phyloP scores from a whole-genome alignment of 2,888 invertebrate species.

The Thymelicus lineola region DNA sequence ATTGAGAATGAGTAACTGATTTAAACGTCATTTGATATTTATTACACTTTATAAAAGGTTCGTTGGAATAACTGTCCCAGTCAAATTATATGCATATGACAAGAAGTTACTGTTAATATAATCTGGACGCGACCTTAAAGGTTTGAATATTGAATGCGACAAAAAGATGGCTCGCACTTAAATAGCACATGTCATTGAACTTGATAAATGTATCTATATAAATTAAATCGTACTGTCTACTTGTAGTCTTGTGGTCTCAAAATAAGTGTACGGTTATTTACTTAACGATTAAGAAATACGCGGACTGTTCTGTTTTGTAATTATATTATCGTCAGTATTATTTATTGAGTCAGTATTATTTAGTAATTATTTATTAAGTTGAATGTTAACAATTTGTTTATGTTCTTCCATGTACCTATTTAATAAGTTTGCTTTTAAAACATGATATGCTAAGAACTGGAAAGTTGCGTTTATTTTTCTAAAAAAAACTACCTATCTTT shows the following conservation, averaged over 20 bases:
- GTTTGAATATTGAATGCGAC: conserved; percentile 62
- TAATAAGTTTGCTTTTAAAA: too few relatives aligned
- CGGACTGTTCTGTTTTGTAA: not conserved
- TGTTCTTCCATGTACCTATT: too few relatives aligned
- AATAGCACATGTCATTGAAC: conserved; percentile 72
- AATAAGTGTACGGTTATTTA: conserved; percentile 12
- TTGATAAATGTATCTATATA: conserved; percentile 45
- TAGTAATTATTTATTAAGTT: too few relatives aligned
- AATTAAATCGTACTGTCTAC: conserved; percentile 17
- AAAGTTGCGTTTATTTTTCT: too few relatives aligned
- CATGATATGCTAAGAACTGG: too few relatives aligned
- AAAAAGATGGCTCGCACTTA: conserved; percentile 60
- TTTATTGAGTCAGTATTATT: too few relatives aligned
- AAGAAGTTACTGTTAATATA: conserved; percentile 45
- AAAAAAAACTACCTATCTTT: too few relatives aligned
- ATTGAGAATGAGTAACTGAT: not conserved
- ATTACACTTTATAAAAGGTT: conserved; percentile 27
- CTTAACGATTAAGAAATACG: conserved; percentile 12
- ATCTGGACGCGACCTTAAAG: conserved; percentile 52
- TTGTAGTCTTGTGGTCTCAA: conserved; percentile 16
- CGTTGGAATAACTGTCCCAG: conserved; percentile 32
- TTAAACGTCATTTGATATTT: not conserved
- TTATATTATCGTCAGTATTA: not conserved
- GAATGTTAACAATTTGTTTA: too few relatives aligned
- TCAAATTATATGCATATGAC: too few relatives aligned